phyloP scores from a whole-genome alignment of 2,113 vertebrate species.

The Clupea harengus region DNA sequence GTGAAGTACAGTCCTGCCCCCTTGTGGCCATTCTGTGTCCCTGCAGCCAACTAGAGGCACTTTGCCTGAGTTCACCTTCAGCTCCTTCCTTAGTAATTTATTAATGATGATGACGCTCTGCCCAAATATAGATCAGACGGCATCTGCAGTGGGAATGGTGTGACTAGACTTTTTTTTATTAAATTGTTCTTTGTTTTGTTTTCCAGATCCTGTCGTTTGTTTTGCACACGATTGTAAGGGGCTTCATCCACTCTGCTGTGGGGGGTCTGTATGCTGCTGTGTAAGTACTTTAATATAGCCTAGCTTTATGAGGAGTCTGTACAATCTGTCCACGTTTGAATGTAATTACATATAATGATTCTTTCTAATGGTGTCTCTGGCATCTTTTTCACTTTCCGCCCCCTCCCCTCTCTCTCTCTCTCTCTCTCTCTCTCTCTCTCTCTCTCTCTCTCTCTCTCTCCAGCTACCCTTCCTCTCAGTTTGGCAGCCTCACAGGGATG shows the following conservation, averaged over 20 bases:
- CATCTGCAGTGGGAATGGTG: neutral
- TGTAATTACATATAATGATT: neutral
- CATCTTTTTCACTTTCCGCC: neutral
- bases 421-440: neutral
- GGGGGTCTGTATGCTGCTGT: slow-evolving; percentile 96
- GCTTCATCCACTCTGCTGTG: slow-evolving; percentile 94
- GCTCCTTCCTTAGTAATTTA: slow-evolving; percentile 9
- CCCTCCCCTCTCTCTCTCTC: neutral
- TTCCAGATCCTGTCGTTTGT: slow-evolving; percentile 92
- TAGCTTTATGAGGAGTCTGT: neutral
- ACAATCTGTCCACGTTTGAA: neutral
- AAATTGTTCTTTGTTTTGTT: neutral
- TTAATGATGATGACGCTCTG: slow-evolving; percentile 25
- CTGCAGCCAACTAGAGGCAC: slow-evolving; percentile 11
- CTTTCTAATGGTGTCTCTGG: neutral
- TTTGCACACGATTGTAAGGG: slow-evolving; percentile 93
- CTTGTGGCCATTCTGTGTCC: slow-evolving; percentile 49
- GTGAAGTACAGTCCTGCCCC: slow-evolving; percentile 41
- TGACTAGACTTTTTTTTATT: neutral
- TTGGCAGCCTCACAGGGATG: slow-evolving; percentile 94
- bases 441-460: slow-evolving; percentile 17
- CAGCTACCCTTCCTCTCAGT: slow-evolving; percentile 97
- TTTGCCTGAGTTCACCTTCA: neutral
- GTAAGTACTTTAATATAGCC: slow-evolving; percentile 73
- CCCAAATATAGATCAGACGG: neutral